Percentiles rank a stretch among this genome's conserved stretches.
phyloP scores from a whole-genome alignment of 2,797 vertebrate species.

The Oryzias sinensis region DNA sequence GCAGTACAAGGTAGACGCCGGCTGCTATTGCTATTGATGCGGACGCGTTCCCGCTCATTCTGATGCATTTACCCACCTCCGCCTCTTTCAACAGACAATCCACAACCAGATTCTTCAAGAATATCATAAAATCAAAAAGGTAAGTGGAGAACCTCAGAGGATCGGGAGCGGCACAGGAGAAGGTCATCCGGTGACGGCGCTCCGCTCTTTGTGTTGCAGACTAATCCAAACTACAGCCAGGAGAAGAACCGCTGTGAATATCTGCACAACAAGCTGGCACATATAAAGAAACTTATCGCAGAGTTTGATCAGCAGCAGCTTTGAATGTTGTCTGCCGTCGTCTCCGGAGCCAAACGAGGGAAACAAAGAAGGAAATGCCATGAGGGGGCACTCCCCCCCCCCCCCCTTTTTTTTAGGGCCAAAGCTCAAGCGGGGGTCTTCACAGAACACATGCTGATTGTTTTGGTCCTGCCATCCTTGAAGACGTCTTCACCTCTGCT shows the following conservation, averaged over 20 bases:
- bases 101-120: slow-evolving; percentile 98
- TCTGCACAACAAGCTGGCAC: slow-evolving; percentile 98
- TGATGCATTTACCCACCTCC: slow-evolving; percentile 4
- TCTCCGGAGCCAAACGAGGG: slow-evolving; percentile 68
- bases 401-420: slow-evolving; percentile 23
- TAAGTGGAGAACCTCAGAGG: slow-evolving; percentile 39
- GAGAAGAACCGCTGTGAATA: slow-evolving; percentile 99
- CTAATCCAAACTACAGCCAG: slow-evolving; percentile 95
- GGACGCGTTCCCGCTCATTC: not conserved
- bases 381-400: slow-evolving; percentile 38
- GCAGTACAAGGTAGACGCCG: slow-evolving; percentile 88
- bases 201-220: slow-evolving; percentile 75
- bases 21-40: not conserved
- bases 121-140: slow-evolving; percentile 98
- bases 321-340: slow-evolving; percentile 74
- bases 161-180: not conserved
- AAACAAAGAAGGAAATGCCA: slow-evolving; percentile 56
- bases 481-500: slow-evolving; percentile 9
- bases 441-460: slow-evolving; percentile 47
- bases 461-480: slow-evolving; percentile 28
- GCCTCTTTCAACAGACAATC: slow-evolving; percentile 81
- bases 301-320: slow-evolving; percentile 96
- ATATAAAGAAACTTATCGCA: slow-evolving; percentile 97
- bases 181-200: slow-evolving; percentile 21
- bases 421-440: slow-evolving; percentile 65